Percentiles rank a stretch among this genome's conserved stretches.
These are phyloP conservation scores for Pipistrellus nathusii DNA, from an alignment of 2,797 vertebrate species.

Conservation along the genomic window DNA sequence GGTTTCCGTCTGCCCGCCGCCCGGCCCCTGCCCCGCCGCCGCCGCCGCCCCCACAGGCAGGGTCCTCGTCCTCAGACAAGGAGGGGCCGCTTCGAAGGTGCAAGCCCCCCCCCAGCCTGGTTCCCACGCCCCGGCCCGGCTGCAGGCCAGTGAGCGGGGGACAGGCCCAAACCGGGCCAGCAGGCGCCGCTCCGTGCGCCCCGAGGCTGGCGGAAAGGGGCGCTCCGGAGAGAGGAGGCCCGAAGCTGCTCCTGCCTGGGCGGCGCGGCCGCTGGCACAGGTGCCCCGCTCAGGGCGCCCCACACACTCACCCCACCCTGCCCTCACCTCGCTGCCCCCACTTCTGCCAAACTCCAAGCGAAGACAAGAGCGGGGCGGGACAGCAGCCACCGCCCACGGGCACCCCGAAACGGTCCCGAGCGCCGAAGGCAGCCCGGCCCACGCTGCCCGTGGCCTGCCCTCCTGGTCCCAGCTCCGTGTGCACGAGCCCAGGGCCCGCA, in stretches of 20 bases:
- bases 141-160: not conserved
- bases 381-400: not conserved
- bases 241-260: not conserved
- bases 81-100: not conserved
- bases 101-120: not conserved
- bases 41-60: fast-evolving
- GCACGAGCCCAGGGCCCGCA: too few species aligned
- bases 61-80: fast-evolving
- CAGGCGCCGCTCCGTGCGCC: not conserved
- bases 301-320: too few species aligned
- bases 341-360: not conserved
- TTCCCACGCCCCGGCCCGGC: not conserved
- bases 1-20: not conserved
- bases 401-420: not conserved
- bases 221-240: not conserved
- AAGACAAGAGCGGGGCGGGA: not conserved
- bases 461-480: too few species aligned
- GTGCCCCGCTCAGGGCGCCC: too few species aligned
- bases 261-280: fast-evolving
- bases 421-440: fast-evolving
- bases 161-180: fast-evolving
- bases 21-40: not conserved
- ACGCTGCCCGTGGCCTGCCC: fast-evolving
- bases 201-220: fast-evolving
- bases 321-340: not conserved